Conservation (phyloP, 2,797 vertebrate species). For the Diplodus sargus region DNA sequence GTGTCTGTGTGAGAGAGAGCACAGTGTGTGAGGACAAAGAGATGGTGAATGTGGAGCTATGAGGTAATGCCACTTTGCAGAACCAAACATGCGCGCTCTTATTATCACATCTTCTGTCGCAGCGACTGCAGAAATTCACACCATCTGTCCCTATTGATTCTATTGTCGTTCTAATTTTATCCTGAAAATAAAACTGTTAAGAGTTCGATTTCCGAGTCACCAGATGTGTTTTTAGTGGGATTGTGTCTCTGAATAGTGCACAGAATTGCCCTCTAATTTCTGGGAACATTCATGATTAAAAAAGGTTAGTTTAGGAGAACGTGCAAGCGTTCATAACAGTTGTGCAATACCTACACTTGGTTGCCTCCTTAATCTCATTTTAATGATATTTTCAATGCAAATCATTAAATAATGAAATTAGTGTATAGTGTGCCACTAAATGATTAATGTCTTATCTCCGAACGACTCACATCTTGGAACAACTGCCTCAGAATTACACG, state of each 20-base stretch:
- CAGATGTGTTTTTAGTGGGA: not conserved
- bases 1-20: not conserved
- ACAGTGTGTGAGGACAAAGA: slow-evolving; percentile 3
- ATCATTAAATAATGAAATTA: slow-evolving; percentile 78
- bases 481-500: slow-evolving; percentile 66
- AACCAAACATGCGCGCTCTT: slow-evolving; percentile 10
- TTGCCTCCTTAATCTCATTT: slow-evolving; percentile 73
- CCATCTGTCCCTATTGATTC: slow-evolving; percentile 1
- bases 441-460: slow-evolving; percentile 75
- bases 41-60: slow-evolving; percentile 19
- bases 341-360: slow-evolving; percentile 47
- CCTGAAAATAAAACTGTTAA: not conserved
- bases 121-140: not conserved
- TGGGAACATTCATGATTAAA: slow-evolving; percentile 49
- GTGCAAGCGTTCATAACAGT: slow-evolving; percentile 56
- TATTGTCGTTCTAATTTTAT: slow-evolving; percentile 5
- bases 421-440: slow-evolving; percentile 64
- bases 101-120: slow-evolving; percentile 21
- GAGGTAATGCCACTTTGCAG: slow-evolving; percentile 23
- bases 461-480: slow-evolving; percentile 64
- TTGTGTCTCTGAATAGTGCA: not conserved
- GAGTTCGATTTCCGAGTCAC: not conserved
- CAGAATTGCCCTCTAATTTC: slow-evolving; percentile 12
- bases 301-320: slow-evolving; percentile 55
- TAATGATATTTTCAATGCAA: slow-evolving; percentile 74